Conservation (phyloP, 2,888 invertebrate species). For the Germaria angustata region DNA sequence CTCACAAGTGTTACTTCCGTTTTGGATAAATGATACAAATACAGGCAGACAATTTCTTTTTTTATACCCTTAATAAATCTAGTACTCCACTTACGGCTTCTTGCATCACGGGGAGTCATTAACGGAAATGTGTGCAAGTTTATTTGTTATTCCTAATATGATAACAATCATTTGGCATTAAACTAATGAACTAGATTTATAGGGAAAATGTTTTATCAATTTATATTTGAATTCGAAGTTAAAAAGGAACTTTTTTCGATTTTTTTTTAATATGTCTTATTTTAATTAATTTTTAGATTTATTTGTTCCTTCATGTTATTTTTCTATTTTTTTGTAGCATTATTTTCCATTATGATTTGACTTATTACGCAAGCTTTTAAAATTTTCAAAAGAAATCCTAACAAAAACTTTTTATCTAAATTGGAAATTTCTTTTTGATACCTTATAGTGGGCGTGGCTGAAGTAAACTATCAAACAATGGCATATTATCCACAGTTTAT, state of each 20-base stretch:
- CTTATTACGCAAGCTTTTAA: not conserved
- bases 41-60: constrained; percentile 38
- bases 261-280: no score
- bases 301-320: no score
- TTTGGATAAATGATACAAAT: constrained; percentile 36
- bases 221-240: no score
- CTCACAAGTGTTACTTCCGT: constrained; percentile 68
- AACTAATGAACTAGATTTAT: no score
- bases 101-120: no score
- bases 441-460: constrained; percentile 45
- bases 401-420: constrained; percentile 22
- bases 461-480: constrained; percentile 40
- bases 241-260: no score
- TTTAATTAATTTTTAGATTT: no score
- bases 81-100: constrained; percentile 12
- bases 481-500: constrained; percentile 51
- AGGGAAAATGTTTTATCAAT: no score
- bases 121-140: not conserved
- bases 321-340: no score
- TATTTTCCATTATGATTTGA: no score
- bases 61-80: not conserved
- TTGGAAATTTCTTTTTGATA: constrained; percentile 47
- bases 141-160: not conserved
- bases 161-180: no score
- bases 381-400: not conserved